Evolutionary conservation across 1,140 invertebrate genomes (phyloP), one percentile per base, ranked within the genome.

Genomic region (Temnothorax nylanderi): DNA sequence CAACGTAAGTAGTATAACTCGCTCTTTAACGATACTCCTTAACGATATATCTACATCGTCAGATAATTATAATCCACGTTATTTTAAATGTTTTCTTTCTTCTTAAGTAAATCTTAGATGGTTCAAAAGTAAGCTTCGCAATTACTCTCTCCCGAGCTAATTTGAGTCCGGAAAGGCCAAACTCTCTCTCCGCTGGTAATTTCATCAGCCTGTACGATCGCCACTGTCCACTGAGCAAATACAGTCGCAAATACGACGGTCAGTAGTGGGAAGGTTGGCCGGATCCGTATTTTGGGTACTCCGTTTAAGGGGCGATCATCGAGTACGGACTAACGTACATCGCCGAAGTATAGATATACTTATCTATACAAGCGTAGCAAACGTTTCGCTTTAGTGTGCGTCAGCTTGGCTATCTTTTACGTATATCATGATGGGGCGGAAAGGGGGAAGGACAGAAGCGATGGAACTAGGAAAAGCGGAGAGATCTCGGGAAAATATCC

Each of bases 241-340:
- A 86, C 51, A 60, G 54, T 51, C 54, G 69, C 37, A 65, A 69
- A 81, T 21, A 49, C 78, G 41, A 54, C 37, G 49, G 13, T 13
- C 18, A 54, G 8, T 26, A 18, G 26, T 51, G 51, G n/a, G 5
- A 47, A 58, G 56, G 49, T 32, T 74, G 75, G 62, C 56, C 62
- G 44, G 18, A 8, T 4, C n/a, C 7, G 64, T 76, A 82, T 88
- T 88, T 87, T 21, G 34, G 47, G 58, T 69, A 80, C 65, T 85
- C 41, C 10, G 85, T 34, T 87, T 81, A 87, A 90, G 44, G 49
- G 62, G n/a, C 62, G 75, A 90, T 89, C 89, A 85, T 89, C 60
- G 75, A 37, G 58, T 64, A 58, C 21, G 41, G 34, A 37, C 21
- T 26, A 34, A 54, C 7, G 26, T 18, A 54, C 7, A n/a, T 18